Evolutionary conservation across 2,888 invertebrate species (phyloP).

Genomic region (Zaprionus bogoriensis): DNA sequence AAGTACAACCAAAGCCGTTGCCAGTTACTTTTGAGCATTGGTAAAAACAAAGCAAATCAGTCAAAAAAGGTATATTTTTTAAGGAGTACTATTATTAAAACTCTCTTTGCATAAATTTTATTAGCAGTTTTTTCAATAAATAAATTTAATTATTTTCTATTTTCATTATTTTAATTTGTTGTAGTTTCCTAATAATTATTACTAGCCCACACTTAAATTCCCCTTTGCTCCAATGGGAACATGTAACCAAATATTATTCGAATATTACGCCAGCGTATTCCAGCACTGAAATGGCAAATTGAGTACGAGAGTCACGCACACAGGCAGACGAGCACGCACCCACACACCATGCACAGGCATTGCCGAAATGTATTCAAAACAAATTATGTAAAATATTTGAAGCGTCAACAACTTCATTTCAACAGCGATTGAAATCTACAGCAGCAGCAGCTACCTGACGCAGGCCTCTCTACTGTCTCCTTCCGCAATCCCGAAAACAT

Average conservation of each 20-base stretch:
- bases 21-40: not conserved
- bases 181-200: too few species aligned
- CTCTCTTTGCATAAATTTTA: not conserved
- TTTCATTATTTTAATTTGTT: too few species aligned
- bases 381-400: constrained; percentile 62
- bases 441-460: constrained; percentile 28
- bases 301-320: constrained; percentile 1
- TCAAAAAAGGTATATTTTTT: too few species aligned
- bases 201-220: not conserved
- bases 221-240: not conserved
- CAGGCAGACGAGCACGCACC: not conserved
- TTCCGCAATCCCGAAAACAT: constrained; percentile 47
- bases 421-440: constrained; percentile 61
- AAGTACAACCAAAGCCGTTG: not conserved
- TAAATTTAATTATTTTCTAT: not conserved
- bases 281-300: constrained; percentile 20
- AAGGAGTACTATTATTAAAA: too few species aligned
- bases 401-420: constrained; percentile 61
- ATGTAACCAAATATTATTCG: constrained; percentile 30
- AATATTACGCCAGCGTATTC: constrained; percentile 27
- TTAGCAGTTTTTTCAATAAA: not conserved
- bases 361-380: constrained; percentile 46
- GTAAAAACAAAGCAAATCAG: too few species aligned
- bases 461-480: not conserved
- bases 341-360: not conserved